Conservation (phyloP, 1,140 invertebrate species). For the Pemphigus obesinymphae region DNA sequence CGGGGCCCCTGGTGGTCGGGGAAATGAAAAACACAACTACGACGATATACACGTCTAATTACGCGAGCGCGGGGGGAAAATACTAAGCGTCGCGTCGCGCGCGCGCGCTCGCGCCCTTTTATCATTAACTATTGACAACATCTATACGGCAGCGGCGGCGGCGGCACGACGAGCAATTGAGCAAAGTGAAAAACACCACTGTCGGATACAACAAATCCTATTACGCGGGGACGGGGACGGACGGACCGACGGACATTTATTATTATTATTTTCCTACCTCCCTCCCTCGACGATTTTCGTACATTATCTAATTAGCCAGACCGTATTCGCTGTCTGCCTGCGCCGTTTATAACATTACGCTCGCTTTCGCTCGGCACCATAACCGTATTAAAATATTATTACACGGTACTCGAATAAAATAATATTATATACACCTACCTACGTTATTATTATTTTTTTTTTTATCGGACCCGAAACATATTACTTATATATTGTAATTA, state of each 20-base stretch:
- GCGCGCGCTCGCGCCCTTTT: constrained; percentile 20
- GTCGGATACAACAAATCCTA: constrained; percentile 18
- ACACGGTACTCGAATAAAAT: no score
- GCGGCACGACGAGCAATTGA: constrained; percentile 25
- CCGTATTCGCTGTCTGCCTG: neutral
- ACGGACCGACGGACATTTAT: neutral
- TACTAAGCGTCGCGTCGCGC: constrained; percentile 26
- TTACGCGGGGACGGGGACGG: neutral
- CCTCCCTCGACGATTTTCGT: neutral
- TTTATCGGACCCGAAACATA: neutral
- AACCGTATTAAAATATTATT: no score
- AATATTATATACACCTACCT: neutral
- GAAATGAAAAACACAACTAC: neutral
- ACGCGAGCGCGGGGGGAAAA: neutral
- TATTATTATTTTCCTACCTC: constrained; percentile 1
- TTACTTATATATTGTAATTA: neutral
- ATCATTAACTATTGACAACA: constrained; percentile 35
- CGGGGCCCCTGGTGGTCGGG: neutral
- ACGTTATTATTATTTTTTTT: neutral
- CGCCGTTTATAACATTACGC: neutral
- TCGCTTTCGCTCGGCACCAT: neutral
- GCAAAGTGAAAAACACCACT: constrained; percentile 33
- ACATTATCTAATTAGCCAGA: constrained; percentile 7
- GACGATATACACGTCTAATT: constrained; percentile 25
- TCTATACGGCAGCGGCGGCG: neutral